phyloP scores from a whole-genome alignment of 2,797 vertebrate species.

The Fratercula arctica region DNA sequence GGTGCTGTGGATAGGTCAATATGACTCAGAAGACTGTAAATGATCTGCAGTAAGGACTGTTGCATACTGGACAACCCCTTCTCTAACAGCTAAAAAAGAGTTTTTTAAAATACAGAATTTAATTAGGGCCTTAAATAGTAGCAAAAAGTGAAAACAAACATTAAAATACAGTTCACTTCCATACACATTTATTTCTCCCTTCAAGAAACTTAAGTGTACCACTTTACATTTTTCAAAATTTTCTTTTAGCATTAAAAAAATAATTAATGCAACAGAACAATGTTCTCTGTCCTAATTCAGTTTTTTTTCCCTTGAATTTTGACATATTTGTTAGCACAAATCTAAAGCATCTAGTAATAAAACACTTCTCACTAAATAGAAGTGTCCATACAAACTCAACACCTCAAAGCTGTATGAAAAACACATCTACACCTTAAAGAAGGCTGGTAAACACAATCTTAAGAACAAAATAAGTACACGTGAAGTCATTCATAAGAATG shows the following conservation, averaged over 20 bases:
- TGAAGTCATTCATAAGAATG: background rate
- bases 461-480: background rate
- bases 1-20: conserved; percentile 94
- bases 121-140: background rate
- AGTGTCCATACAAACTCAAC: background rate
- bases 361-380: background rate
- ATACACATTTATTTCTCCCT: background rate
- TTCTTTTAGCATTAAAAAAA: background rate
- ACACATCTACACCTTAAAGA: background rate
- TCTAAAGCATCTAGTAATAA: background rate
- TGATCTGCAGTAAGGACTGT: conserved; percentile 95
- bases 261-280: background rate
- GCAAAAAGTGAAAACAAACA: background rate
- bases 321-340: background rate
- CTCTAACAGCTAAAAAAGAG: conserved; percentile 85
- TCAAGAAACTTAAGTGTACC: background rate
- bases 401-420: background rate
- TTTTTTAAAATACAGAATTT: background rate
- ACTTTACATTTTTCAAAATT: background rate
- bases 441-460: background rate
- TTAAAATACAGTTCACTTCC: background rate
- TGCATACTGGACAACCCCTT: conserved; percentile 97
- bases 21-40: conserved; percentile 95
- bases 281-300: background rate
- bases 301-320: background rate